Percentiles rank a stretch among this genome's conserved stretches.
phyloP scores from a whole-genome alignment of 1,140 invertebrate species.

The Trachymyrmex cornetzi region DNA sequence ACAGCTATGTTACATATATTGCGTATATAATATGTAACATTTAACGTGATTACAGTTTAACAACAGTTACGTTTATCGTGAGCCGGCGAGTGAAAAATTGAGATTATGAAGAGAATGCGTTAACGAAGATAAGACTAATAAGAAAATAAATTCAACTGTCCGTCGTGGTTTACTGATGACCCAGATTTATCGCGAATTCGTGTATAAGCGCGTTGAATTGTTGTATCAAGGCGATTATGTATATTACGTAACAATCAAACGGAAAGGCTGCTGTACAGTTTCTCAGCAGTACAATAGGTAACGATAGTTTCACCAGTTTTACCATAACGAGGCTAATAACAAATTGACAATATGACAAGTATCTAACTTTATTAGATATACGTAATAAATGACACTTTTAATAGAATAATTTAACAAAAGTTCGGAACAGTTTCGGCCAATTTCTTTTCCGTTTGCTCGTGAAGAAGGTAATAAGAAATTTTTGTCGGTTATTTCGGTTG shows the following conservation, averaged over 20 bases:
- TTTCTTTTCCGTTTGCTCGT: not conserved
- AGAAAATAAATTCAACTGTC: not conserved
- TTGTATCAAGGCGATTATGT: conserved; percentile 5
- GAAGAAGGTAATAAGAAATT: not conserved
- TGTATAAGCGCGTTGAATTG: conserved; percentile 34
- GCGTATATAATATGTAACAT: not conserved
- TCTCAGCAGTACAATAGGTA: not conserved
- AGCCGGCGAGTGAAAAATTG: not conserved
- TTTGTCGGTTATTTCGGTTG: not conserved
- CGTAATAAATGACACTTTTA: not conserved
- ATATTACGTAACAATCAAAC: conserved; percentile 21
- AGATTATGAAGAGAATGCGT: not conserved
- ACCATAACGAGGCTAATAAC: not conserved
- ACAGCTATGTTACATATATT: not conserved
- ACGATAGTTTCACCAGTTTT: not conserved
- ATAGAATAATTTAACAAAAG: not conserved
- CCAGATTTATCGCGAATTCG: conserved; percentile 19
- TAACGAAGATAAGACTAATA: not conserved
- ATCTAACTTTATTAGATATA: not conserved
- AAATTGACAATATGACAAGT: not conserved
- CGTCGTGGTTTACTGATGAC: conserved; percentile 6
- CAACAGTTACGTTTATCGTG: not conserved
- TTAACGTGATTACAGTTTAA: not conserved
- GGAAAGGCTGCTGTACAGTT: not conserved
- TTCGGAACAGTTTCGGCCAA: not conserved